A percentile compares a stretch with the other conserved stretches of the same genome.
These are phyloP conservation scores for Entomobrya multifasciata DNA, from an alignment of 2,888 invertebrate species.

Conservation along the genomic window DNA sequence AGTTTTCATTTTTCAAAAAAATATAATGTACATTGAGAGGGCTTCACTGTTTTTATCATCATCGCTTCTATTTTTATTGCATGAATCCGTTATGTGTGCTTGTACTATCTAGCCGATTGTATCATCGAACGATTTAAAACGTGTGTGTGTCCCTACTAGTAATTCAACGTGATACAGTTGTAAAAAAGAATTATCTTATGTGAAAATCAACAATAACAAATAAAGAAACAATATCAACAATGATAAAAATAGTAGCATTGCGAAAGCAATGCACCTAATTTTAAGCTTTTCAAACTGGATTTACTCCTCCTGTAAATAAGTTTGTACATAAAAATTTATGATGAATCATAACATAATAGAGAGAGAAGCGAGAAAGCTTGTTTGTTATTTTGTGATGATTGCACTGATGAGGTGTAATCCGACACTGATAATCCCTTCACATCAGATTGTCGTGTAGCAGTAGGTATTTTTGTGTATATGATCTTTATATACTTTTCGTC, in stretches of 20 bases:
- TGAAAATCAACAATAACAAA: slow-evolving; percentile 44
- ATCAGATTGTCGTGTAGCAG: neutral
- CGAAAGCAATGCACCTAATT: too few relatives aligned
- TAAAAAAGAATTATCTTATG: slow-evolving; percentile 27
- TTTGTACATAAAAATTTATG: slow-evolving; percentile 10
- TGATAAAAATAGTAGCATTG: slow-evolving; percentile 14
- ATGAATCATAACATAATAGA: slow-evolving; percentile 24
- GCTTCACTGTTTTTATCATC: slow-evolving; percentile 6
- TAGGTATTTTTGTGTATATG: slow-evolving; percentile 41
- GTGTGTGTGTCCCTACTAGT: slow-evolving; percentile 54
- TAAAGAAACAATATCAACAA: slow-evolving; percentile 33
- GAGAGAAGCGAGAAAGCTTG: slow-evolving; percentile 25
- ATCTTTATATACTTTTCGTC: neutral
- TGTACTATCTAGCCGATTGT: neutral
- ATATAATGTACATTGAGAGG: neutral
- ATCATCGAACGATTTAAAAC: neutral
- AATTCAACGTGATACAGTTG: slow-evolving; percentile 29
- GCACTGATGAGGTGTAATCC: slow-evolving; percentile 65
- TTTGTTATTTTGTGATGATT: slow-evolving; percentile 46
- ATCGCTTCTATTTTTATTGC: slow-evolving; percentile 6
- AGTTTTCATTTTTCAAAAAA: slow-evolving; percentile 52
- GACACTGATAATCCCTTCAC: slow-evolving; percentile 69
- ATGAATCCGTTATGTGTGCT: slow-evolving; percentile 27
- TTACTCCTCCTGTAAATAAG: neutral
- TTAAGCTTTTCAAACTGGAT: slow-evolving; percentile 42